These are phyloP conservation scores for Urocyon cinereoargenteus DNA, from an alignment of 2,797 vertebrate genomes.

Conservation along the genomic window DNA sequence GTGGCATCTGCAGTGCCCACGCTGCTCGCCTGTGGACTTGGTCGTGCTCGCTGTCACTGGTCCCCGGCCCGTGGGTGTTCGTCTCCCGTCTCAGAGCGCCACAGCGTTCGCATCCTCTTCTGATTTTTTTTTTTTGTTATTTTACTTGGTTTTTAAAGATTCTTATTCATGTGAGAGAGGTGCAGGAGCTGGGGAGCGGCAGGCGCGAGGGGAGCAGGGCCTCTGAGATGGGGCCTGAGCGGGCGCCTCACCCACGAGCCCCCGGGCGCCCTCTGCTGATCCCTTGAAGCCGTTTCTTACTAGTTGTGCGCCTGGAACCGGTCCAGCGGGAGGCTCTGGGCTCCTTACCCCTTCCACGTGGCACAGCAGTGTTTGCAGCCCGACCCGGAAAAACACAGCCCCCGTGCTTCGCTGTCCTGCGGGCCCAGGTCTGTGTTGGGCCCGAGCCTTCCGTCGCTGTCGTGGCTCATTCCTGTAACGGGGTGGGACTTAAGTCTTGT, in stretches of 20 bases:
- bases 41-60: not conserved
- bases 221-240: too few species aligned
- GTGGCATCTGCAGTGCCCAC: too few species aligned
- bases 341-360: too few species aligned
- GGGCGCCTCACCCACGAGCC: too few species aligned
- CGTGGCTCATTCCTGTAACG: not conserved
- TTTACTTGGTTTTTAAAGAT: not conserved
- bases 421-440: too few species aligned
- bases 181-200: too few species aligned
- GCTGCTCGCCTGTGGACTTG: not conserved
- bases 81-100: rapidly evolving
- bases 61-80: not conserved
- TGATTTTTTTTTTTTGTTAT: not conserved
- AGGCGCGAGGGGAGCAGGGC: too few species aligned
- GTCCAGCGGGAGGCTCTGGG: not conserved
- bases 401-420: too few species aligned
- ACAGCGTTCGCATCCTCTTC: rapidly evolving
- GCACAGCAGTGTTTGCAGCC: not conserved
- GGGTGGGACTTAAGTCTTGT: not conserved
- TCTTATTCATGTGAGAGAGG: not conserved
- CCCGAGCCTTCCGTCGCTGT: not conserved
- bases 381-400: not conserved
- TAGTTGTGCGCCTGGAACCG: too few species aligned
- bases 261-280: too few species aligned
- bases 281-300: too few species aligned